Base-by-base conservation (phyloP, 1,140 invertebrate genomes). In the Hylaeus anthracinus region DNA sequence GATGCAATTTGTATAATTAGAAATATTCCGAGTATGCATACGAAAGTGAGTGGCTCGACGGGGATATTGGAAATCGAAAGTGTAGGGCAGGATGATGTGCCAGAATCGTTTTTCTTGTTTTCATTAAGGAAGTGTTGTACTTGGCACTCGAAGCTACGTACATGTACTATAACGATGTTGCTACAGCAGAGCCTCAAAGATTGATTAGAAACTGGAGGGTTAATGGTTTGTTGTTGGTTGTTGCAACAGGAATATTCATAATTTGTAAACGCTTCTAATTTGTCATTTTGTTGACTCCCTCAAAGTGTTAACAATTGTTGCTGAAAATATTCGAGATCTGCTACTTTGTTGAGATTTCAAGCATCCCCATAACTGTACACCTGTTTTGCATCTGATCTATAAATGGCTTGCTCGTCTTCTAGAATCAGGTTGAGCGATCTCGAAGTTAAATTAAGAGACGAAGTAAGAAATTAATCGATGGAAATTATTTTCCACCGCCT, bases 41-140 rank as follows among this genome's bases (percentile, higher is more conserved):
- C 4, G 15, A 45, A 66, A 45, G 51, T 41, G 15, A 1, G 37
- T 3, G 5, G 14, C 15, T 63, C 15, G 1, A 1, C 8, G 43
- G 12, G 37, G 5, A 9, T 15, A 45, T 67, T 12, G 12, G 45
- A 76, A 65, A 76, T 67, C 73, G 73, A 76, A 76, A 76, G 73
- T 76, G 41, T 9, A 76, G 73, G 41, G 12, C 9, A 39, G 43
- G 14, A 43, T 67, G 41, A 76, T 48, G 51, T 37, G 39, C 12
- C 39, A 48, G 43, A 41, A 69, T 76, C 39, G n/a, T 6, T 41
- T 58, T 69, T 45, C 51, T 12, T 45, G 51, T n/a, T n/a, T 67
- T 41, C 64, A 66, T 66, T 26, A 39, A 63, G 15, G 43, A 15
- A 65, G 37, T 26, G 14, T 15, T 41, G n/a, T 6, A 3, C 14